Percentiles rank a stretch among this genome's conserved stretches.
phyloP scores from a whole-genome alignment of 1,140 invertebrate species.

The Pseudachorutes palmiensis region DNA sequence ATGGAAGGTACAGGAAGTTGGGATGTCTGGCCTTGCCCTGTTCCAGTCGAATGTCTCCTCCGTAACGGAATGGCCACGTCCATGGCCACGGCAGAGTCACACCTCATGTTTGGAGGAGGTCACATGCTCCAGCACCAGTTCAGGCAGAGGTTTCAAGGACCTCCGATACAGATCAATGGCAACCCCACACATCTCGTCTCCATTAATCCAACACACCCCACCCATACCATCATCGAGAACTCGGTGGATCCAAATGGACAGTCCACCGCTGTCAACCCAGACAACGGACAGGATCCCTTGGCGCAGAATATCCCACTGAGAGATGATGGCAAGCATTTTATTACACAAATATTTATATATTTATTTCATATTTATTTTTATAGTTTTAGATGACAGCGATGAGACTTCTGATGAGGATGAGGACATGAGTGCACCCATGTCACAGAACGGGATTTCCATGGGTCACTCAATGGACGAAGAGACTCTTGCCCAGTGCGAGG shows the following conservation, averaged over 20 bases:
- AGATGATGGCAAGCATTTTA: background rate
- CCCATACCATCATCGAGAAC: conserved; percentile 17
- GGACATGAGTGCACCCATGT: conserved; percentile 22
- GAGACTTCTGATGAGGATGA: conserved; percentile 24
- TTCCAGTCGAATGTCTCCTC: conserved; percentile 27
- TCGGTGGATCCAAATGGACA: background rate
- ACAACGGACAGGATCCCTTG: conserved; percentile 9
- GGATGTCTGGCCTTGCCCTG: conserved; percentile 1
- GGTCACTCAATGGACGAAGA: conserved; percentile 13
- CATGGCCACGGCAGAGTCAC: too few species aligned
- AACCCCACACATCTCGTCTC: background rate
- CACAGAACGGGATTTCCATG: background rate
- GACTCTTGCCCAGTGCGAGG: conserved; percentile 12
- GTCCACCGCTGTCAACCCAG: background rate
- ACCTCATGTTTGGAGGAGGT: conserved; percentile 21
- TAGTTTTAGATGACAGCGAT: conserved; percentile 23
- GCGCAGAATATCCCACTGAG: background rate
- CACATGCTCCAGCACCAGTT: conserved; percentile 7
- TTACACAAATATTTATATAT: background rate
- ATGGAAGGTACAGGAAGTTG: conserved; percentile 26
- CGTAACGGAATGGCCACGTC: conserved; percentile 19
- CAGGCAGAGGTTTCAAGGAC: conserved; percentile 23
- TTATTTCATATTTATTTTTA: background rate
- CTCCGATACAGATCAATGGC: background rate
- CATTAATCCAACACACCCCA: background rate